These are phyloP conservation scores for Tetranychus truncatus DNA, from an alignment of 2,888 invertebrate genomes.

Conservation along the genomic window DNA sequence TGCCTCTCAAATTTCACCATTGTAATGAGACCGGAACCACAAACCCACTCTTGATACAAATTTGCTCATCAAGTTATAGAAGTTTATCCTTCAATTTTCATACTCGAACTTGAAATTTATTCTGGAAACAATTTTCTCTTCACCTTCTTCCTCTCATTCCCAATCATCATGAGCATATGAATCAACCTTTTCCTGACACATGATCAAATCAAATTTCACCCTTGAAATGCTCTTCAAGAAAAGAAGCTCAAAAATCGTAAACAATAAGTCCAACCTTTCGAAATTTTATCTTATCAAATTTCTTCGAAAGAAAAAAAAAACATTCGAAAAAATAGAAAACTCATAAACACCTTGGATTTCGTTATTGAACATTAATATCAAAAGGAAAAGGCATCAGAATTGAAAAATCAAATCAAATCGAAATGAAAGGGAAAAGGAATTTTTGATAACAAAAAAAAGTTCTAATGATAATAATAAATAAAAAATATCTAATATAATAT, in stretches of 20 bases:
- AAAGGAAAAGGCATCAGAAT: too few relatives aligned
- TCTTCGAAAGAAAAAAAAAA: too few relatives aligned
- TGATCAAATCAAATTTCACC: slow-evolving; percentile 5
- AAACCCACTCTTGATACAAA: background rate
- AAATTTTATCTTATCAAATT: too few relatives aligned
- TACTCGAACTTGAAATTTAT: background rate
- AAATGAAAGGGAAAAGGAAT: too few relatives aligned
- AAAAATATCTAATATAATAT: too few relatives aligned
- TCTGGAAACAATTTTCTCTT: background rate
- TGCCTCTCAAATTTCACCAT: background rate
- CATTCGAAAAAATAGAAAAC: too few relatives aligned
- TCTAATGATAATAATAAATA: too few relatives aligned
- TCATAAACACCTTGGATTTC: too few relatives aligned
- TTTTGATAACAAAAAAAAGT: too few relatives aligned
- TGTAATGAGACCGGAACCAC: background rate
- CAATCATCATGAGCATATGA: background rate
- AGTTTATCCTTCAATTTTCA: background rate
- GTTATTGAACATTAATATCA: too few relatives aligned
- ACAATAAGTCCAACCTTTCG: background rate
- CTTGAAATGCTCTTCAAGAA: background rate
- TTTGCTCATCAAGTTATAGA: background rate
- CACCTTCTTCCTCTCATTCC: background rate
- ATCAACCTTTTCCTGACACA: background rate
- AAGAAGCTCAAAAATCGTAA: background rate
- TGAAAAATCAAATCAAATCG: too few relatives aligned